Conservation (phyloP, 35 echinoderm and acorn worm species). For the Apostichopus californicus region DNA sequence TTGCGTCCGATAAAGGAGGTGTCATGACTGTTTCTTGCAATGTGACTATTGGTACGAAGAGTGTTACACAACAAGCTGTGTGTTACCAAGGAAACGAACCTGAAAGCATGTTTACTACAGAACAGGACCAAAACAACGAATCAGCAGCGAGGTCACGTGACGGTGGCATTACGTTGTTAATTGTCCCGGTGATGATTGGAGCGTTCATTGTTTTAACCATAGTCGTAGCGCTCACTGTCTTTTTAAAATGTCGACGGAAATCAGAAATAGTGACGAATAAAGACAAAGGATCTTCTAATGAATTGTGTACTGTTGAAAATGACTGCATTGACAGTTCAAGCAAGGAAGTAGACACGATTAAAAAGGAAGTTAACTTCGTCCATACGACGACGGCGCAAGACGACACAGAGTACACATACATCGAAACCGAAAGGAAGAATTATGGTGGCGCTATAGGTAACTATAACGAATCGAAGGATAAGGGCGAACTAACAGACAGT, state of each 20-base stretch:
- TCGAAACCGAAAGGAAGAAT: not conserved
- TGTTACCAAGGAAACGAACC: not conserved
- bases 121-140: not conserved
- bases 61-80: not conserved
- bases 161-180: not conserved
- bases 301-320: not conserved
- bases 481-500: not conserved
- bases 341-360: not conserved
- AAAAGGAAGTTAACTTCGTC: not conserved
- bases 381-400: not conserved
- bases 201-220: not conserved
- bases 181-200: not conserved
- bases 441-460: no score
- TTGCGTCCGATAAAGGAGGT: not conserved
- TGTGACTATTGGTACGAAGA: not conserved
- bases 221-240: not conserved
- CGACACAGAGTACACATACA: not conserved
- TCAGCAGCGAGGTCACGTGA: not conserved
- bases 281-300: not conserved
- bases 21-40: not conserved
- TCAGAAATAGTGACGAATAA: not conserved
- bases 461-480: not conserved
- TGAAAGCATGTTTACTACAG: not conserved
- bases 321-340: not conserved
- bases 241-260: not conserved